Conservation (phyloP, 2,113 vertebrate species). For the Pterocles gutturalis region DNA sequence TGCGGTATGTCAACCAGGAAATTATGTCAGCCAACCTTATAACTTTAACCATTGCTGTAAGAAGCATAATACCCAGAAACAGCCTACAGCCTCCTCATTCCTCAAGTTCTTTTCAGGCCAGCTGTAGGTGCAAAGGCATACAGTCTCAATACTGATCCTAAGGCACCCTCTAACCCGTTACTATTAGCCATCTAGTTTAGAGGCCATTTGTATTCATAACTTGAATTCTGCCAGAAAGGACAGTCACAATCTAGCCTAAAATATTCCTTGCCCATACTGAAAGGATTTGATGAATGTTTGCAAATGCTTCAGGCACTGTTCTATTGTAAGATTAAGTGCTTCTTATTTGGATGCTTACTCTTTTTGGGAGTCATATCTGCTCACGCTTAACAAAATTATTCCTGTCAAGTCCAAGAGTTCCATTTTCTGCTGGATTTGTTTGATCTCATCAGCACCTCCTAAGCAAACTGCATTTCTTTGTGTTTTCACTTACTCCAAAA, state of each 20-base stretch:
- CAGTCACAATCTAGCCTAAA: background rate
- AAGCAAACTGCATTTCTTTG: background rate
- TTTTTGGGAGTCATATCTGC: background rate
- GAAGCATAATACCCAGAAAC: background rate
- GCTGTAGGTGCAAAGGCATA: background rate
- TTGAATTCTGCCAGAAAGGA: background rate
- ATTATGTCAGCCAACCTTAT: background rate
- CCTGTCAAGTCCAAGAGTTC: slow-evolving; percentile 23
- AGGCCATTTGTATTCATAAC: background rate
- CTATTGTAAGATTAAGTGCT: slow-evolving; percentile 55
- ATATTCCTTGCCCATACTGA: background rate
- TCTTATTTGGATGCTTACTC: slow-evolving; percentile 28
- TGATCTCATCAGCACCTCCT: background rate
- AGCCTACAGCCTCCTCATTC: background rate
- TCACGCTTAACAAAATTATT: slow-evolving; percentile 51
- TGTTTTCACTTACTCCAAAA: background rate
- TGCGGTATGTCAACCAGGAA: background rate
- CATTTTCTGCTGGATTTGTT: slow-evolving; percentile 36
- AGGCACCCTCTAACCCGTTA: background rate
- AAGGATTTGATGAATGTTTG: slow-evolving; percentile 14
- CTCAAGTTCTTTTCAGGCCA: background rate
- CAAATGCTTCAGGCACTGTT: slow-evolving; percentile 19
- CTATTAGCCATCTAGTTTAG: background rate
- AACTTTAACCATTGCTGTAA: background rate
- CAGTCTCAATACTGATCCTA: background rate